Evolutionary conservation across 35 echinoderm and acorn worm species (phyloP).

Genomic region (Lytechinus variegatus): DNA sequence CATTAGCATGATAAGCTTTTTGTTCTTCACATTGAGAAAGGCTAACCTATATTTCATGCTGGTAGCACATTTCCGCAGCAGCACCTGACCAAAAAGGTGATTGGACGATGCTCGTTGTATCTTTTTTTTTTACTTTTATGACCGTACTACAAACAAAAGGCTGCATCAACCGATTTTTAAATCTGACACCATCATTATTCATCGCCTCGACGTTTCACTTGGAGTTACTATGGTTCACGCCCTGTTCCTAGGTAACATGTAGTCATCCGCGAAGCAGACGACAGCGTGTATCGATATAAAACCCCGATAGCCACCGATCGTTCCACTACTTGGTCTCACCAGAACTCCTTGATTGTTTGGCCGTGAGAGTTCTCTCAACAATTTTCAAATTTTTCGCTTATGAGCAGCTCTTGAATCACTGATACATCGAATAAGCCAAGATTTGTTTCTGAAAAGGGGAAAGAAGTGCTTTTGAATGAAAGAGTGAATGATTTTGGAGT

Average conservation of each 20-base stretch:
- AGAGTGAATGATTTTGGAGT: background rate
- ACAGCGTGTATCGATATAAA: background rate
- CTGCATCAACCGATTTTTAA: background rate
- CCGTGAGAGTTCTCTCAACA: background rate
- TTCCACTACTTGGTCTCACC: background rate
- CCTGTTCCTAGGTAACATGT: background rate
- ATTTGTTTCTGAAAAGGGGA: background rate
- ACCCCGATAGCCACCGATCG: background rate
- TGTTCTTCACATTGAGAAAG: background rate
- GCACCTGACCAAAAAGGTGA: background rate
- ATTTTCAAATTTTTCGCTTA: background rate
- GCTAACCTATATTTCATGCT: background rate
- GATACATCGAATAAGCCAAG: background rate
- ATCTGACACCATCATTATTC: background rate
- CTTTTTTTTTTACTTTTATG: background rate
- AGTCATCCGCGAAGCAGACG: background rate
- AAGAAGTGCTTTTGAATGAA: background rate
- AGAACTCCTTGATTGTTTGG: constrained; percentile 3
- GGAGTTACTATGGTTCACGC: constrained; percentile 3
- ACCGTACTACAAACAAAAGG: background rate
- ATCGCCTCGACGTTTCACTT: background rate
- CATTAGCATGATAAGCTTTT: background rate
- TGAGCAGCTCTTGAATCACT: background rate
- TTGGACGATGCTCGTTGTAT: background rate
- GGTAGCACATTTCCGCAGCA: background rate